Evolutionary conservation across 1,140 invertebrate genomes (phyloP).

Genomic region (Watersipora subatra): DNA sequence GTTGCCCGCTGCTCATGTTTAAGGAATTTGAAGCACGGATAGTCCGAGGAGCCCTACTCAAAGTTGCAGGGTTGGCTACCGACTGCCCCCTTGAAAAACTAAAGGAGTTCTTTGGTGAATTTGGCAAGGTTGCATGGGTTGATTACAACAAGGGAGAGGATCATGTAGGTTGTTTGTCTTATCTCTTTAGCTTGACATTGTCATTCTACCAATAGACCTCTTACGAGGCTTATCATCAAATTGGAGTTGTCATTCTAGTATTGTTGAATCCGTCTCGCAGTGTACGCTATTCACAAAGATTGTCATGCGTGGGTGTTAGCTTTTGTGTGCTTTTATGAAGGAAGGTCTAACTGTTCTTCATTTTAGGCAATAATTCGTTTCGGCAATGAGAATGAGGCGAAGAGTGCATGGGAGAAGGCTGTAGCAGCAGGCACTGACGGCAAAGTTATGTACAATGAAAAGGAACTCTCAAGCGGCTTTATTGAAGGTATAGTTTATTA

Average conservation of each 20-base stretch:
- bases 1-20: too few relatives aligned
- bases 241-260: too few relatives aligned
- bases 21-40: slow-evolving; percentile 26
- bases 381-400: slow-evolving; percentile 53
- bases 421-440: slow-evolving; percentile 42
- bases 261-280: too few relatives aligned
- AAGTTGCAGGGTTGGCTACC: slow-evolving; percentile 50
- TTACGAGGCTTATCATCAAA: neutral
- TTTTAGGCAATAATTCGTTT: slow-evolving; percentile 44
- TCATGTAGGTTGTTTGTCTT: slow-evolving; percentile 44
- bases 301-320: neutral
- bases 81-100: slow-evolving; percentile 55
- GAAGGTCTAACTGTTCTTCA: neutral
- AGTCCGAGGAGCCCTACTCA: slow-evolving; percentile 55
- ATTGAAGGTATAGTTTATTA: too few relatives aligned
- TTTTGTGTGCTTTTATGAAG: neutral
- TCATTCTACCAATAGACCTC: slow-evolving; percentile 4
- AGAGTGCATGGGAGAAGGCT: slow-evolving; percentile 44
- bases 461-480: slow-evolving; percentile 5
- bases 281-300: neutral
- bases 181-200: slow-evolving; percentile 7
- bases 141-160: slow-evolving; percentile 59
- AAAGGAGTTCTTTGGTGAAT: slow-evolving; percentile 51
- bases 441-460: slow-evolving; percentile 9
- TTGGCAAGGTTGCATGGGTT: slow-evolving; percentile 54